Conservation (phyloP, 2,888 invertebrate species). For the Pseudococcus longispinus region DNA sequence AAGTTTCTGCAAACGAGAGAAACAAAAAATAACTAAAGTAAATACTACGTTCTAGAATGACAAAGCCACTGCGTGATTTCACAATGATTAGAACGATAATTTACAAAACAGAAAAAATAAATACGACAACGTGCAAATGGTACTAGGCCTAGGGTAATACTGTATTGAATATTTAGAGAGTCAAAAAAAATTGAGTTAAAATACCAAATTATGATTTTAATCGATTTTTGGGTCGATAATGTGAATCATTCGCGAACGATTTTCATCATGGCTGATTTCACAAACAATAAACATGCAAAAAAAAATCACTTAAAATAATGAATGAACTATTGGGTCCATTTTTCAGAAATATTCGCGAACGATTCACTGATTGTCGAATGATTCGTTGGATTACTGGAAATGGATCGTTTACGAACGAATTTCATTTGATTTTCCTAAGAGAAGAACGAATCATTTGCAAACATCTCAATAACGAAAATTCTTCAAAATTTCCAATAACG, state of each 20-base stretch:
- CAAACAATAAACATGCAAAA: no score
- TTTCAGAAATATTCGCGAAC: not conserved
- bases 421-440: no score
- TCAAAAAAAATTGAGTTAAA: not conserved
- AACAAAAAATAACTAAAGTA: slow-evolving; percentile 57
- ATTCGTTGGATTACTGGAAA: not conserved
- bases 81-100: not conserved
- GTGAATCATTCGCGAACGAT: not conserved
- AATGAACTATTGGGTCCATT: no score
- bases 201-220: no score
- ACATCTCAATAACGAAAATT: not conserved
- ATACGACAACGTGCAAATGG: no score
- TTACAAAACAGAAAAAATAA: no score
- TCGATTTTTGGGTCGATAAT: not conserved
- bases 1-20: slow-evolving; percentile 69
- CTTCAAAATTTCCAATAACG: no score
- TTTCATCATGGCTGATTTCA: not conserved
- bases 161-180: no score
- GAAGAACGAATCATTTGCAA: not conserved
- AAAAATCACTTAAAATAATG: not conserved
- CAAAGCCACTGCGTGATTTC: not conserved
- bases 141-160: no score
- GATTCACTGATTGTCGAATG: not conserved
- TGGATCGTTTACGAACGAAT: not conserved
- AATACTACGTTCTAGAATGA: slow-evolving; percentile 19